Conservation (phyloP, 2,888 invertebrate species). For the Lepidochitona cinerea region DNA sequence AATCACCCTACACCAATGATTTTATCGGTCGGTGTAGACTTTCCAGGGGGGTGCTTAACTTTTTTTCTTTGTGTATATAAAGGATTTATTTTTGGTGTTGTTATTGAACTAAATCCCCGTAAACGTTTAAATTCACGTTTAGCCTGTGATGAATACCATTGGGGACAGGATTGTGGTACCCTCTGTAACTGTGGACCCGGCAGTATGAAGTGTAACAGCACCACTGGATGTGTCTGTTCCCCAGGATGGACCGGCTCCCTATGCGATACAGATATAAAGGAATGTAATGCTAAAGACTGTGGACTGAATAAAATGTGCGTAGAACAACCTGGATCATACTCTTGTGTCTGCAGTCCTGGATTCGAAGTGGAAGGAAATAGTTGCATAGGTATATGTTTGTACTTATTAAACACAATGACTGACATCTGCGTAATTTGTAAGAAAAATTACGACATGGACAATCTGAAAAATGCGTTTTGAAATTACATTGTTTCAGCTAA, state of each 20-base stretch:
- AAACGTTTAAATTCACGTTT: too few species aligned
- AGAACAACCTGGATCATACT: neutral
- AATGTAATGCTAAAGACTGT: neutral
- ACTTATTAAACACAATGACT: neutral
- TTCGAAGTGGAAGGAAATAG: neutral
- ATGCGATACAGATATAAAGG: neutral
- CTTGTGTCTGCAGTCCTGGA: neutral
- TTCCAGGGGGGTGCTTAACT: too few species aligned
- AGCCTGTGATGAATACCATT: constrained; percentile 11
- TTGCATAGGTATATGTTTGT: neutral
- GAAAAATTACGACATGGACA: too few species aligned
- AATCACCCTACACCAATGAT: too few species aligned
- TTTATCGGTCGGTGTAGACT: too few species aligned
- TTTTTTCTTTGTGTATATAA: too few species aligned
- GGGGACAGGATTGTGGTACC: constrained; percentile 9
- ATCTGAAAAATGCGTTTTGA: too few species aligned
- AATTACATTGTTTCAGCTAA: too few species aligned
- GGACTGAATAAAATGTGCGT: neutral
- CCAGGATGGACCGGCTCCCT: neutral
- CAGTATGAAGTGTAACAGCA: neutral
- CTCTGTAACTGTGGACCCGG: constrained; percentile 8
- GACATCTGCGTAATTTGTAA: neutral
- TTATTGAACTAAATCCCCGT: too few species aligned
- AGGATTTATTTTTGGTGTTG: too few species aligned
- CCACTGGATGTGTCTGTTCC: neutral